These are phyloP conservation scores for Cephus pygmeus DNA, from an alignment of 2,888 invertebrate species.

Conservation along the genomic window DNA sequence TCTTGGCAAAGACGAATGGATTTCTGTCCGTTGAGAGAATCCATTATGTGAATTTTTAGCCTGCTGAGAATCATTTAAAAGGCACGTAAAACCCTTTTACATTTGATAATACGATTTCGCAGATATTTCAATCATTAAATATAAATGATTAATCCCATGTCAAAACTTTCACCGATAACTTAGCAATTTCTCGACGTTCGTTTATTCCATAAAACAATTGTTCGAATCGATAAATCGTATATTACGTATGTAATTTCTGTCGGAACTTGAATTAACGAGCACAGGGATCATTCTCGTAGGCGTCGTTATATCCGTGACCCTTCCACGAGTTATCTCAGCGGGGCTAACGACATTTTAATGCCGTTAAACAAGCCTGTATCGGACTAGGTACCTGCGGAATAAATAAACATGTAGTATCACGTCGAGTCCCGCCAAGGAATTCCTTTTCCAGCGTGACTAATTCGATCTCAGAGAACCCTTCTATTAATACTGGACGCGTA, in stretches of 20 bases:
- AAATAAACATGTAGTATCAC: neutral
- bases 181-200: neutral
- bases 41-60: neutral
- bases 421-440: neutral
- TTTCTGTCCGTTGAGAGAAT: neutral
- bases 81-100: neutral
- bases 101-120: neutral
- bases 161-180: slow-evolving; percentile 14
- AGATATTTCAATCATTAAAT: neutral
- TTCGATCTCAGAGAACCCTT: neutral
- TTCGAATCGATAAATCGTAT: neutral
- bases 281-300: neutral
- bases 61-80: neutral
- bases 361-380: neutral
- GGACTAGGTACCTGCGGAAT: neutral
- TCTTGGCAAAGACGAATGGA: neutral
- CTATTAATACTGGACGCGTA: neutral
- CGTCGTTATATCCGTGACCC: neutral
- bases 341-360: neutral
- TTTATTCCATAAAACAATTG: neutral
- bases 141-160: neutral
- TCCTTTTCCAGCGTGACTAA: neutral
- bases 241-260: neutral
- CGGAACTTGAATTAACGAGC: neutral
- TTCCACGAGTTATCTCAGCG: neutral